These are phyloP conservation scores for Cabera pusaria DNA, from an alignment of 2,888 invertebrate species.

Conservation along the genomic window DNA sequence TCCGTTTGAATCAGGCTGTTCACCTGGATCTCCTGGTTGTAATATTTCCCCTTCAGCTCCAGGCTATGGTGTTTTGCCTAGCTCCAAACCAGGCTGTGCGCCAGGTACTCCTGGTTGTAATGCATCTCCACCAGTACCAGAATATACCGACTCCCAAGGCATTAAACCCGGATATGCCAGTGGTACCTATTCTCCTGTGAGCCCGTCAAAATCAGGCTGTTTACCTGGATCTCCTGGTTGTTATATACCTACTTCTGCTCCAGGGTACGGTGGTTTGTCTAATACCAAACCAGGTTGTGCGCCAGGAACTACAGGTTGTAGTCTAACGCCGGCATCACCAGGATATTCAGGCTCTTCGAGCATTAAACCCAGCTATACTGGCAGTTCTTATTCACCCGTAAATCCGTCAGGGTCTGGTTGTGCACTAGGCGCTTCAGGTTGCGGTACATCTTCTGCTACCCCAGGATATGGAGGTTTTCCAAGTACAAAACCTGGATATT, in stretches of 20 bases:
- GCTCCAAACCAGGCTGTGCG: conserved; percentile 1
- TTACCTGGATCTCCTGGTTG: conserved; percentile 6
- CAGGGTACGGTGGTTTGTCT: neutral
- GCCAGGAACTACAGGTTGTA: conserved; percentile 11
- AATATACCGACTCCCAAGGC: neutral
- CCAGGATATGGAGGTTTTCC: conserved; percentile 2
- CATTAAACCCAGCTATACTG: conserved; percentile 6
- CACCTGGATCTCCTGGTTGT: conserved; percentile 10
- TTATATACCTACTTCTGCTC: neutral
- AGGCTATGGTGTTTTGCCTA: conserved; percentile 1
- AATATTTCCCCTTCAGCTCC: neutral
- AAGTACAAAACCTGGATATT: neutral
- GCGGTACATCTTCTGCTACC: neutral
- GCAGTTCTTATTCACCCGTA: conserved; percentile 7
- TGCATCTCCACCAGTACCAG: neutral
- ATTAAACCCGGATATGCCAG: conserved; percentile 4
- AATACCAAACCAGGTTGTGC: conserved; percentile 3
- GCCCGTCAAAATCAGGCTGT: conserved; percentile 1
- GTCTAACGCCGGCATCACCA: neutral
- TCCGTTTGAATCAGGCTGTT: neutral
- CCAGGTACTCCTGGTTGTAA: conserved; percentile 12
- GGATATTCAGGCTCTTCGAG: neutral
- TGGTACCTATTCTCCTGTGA: conserved; percentile 16
- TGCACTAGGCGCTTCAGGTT: conserved; percentile 10
- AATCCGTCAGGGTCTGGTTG: conserved; percentile 21